Conservation (phyloP, 2,797 vertebrate species). For the Acipenser transmontanus region DNA sequence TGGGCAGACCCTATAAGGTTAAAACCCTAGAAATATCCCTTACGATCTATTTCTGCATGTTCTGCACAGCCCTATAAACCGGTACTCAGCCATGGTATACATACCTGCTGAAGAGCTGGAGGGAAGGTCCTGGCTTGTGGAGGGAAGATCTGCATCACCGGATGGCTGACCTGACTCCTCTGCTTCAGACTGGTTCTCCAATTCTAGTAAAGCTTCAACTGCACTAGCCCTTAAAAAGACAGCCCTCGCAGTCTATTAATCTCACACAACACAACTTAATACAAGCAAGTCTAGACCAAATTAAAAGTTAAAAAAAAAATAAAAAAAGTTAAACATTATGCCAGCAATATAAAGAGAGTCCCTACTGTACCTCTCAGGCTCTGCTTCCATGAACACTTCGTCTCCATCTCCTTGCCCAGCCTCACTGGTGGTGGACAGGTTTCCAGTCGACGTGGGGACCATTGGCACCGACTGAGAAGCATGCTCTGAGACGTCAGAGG, state of each 20-base stretch:
- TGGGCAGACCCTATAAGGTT: too few species aligned
- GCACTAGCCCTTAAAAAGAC: conserved; percentile 48
- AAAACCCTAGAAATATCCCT: too few species aligned
- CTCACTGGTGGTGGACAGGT: conserved; percentile 62
- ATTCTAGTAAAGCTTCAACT: conserved; percentile 69
- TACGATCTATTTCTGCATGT: too few species aligned
- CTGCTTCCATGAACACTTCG: conserved; percentile 80
- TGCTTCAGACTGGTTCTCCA: conserved; percentile 73
- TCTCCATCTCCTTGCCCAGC: conserved; percentile 71
- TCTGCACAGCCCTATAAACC: too few species aligned
- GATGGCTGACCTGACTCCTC: conserved; percentile 77
- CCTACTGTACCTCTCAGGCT: conserved; percentile 73
- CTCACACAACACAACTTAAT: neutral
- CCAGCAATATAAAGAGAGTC: neutral
- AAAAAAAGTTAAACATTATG: neutral
- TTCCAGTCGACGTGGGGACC: conserved; percentile 84
- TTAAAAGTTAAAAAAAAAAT: neutral
- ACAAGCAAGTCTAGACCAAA: neutral
- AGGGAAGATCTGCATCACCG: conserved; percentile 79
- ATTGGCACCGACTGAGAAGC: conserved; percentile 92
- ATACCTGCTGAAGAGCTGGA: conserved; percentile 85
- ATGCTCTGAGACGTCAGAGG: conserved; percentile 74
- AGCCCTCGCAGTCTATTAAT: too few species aligned
- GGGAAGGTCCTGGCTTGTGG: conserved; percentile 90
- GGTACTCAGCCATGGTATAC: neutral